Evolutionary conservation across 2,888 invertebrate genomes (phyloP).

Genomic region (Neuroscelio doddi): DNA sequence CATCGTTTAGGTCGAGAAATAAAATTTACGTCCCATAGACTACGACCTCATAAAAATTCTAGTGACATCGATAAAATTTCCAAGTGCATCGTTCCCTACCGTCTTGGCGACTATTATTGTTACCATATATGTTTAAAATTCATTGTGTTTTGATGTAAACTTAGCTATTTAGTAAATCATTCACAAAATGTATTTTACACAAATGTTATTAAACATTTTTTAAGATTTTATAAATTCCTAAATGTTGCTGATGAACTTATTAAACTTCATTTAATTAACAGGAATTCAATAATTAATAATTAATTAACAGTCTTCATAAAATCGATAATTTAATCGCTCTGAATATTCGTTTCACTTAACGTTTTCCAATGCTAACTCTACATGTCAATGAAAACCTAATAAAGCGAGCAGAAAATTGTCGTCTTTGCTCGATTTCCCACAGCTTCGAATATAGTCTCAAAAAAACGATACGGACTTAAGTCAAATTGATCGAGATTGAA

Average conservation of each 20-base stretch:
- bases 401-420: slow-evolving; percentile 27
- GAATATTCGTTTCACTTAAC: slow-evolving; percentile 4
- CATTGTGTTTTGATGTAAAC: slow-evolving; percentile 26
- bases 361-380: slow-evolving; percentile 13
- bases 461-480: slow-evolving; percentile 4
- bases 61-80: slow-evolving; percentile 51
- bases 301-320: slow-evolving; percentile 4
- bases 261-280: too few species aligned
- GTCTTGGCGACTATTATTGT: slow-evolving; percentile 37
- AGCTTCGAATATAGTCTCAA: slow-evolving; percentile 8
- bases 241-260: neutral
- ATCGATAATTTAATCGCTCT: neutral
- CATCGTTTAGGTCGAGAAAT: slow-evolving; percentile 47
- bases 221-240: too few species aligned
- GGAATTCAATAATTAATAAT: neutral
- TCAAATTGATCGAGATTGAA: slow-evolving; percentile 27
- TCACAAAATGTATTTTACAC: too few species aligned
- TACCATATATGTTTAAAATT: slow-evolving; percentile 33
- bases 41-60: slow-evolving; percentile 56
- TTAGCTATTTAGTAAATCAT: slow-evolving; percentile 8
- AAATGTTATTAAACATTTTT: too few species aligned
- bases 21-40: slow-evolving; percentile 57
- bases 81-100: slow-evolving; percentile 35
- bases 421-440: slow-evolving; percentile 22
- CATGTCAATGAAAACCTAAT: slow-evolving; percentile 25